A percentile compares a stretch with the other conserved stretches of the same genome.
Evolutionary conservation across 2,113 vertebrate genomes (phyloP).

Genomic region (Burhinus oedicnemus): DNA sequence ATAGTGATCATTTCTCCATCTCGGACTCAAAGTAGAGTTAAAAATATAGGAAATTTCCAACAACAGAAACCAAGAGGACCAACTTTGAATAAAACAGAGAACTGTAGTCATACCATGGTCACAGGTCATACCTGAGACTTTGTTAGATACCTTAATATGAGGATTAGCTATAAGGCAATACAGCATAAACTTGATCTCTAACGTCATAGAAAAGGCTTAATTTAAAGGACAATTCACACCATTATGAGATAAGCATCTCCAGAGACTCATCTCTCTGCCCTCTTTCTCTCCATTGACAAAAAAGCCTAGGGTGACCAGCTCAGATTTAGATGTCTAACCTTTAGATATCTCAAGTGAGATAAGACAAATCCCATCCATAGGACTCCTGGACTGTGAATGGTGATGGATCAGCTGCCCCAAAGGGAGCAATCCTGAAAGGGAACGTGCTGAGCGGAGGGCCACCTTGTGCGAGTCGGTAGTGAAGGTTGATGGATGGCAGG

Average conservation of each 20-base stretch:
- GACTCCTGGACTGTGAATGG: background rate
- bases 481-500: background rate
- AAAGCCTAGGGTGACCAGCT: background rate
- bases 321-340: background rate
- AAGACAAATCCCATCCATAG: background rate
- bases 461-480: rapidly evolving
- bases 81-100: background rate
- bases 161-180: background rate
- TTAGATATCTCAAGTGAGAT: background rate
- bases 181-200: background rate
- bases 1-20: background rate
- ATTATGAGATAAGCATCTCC: background rate
- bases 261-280: background rate
- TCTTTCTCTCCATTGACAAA: background rate
- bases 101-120: background rate
- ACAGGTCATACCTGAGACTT: background rate
- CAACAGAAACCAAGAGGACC: background rate
- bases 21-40: background rate
- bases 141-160: background rate
- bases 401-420: background rate
- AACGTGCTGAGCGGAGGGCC: rapidly evolving
- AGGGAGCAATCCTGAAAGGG: background rate
- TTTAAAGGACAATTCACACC: background rate
- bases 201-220: background rate
- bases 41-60: background rate